Percentiles rank a stretch among this genome's conserved stretches.
Evolutionary conservation across 2,113 vertebrate species (phyloP).

Genomic region (Centropus bengalensis): DNA sequence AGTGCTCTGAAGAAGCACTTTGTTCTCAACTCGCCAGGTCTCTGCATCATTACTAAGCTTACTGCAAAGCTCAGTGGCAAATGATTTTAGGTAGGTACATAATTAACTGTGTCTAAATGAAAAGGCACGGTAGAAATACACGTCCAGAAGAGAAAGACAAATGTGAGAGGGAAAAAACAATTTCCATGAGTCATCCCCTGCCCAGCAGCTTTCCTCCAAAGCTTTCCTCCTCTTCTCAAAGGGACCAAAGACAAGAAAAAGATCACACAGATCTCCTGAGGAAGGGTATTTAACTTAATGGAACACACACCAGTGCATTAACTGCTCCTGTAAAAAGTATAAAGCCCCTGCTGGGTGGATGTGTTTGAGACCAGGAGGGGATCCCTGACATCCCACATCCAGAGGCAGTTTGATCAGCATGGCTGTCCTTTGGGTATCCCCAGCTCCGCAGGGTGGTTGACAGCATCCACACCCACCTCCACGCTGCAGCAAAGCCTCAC

Average conservation of each 20-base stretch:
- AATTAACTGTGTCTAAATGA: neutral
- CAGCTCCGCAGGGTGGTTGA: neutral
- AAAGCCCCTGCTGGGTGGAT: neutral
- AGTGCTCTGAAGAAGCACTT: neutral
- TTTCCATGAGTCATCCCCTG: neutral
- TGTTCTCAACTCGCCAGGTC: neutral
- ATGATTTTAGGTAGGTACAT: neutral
- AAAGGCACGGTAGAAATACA: neutral
- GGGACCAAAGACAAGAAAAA: neutral
- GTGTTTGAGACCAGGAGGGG: accelerated
- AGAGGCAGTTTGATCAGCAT: accelerated
- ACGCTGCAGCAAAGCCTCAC: accelerated
- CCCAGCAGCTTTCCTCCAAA: neutral
- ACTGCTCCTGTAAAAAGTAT: neutral
- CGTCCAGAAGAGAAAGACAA: neutral
- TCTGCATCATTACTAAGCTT: neutral
- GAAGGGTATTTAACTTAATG: neutral
- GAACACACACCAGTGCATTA: neutral
- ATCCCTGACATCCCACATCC: neutral
- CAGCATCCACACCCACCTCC: neutral
- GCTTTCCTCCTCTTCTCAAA: neutral
- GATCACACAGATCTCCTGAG: neutral
- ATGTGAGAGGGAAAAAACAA: neutral
- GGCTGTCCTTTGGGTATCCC: too few species aligned
- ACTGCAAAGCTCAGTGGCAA: neutral